Evolutionary conservation across 1,140 invertebrate species (phyloP).

Genomic region (Doryteuthis pealeii): DNA sequence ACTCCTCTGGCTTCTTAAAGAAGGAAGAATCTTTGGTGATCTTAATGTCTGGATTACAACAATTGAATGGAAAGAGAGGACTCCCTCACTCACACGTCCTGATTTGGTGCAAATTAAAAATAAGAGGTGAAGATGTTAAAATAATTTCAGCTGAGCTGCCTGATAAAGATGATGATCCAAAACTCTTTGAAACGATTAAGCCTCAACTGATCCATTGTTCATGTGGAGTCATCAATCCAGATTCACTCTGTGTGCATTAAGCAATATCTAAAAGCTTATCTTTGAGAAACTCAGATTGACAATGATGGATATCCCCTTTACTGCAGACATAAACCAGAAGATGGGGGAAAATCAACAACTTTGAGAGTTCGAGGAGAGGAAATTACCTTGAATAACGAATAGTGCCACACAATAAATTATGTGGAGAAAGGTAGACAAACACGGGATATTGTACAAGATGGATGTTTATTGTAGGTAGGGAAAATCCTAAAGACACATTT

Average conservation of each 20-base stretch:
- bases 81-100: neutral
- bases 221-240: neutral
- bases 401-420: neutral
- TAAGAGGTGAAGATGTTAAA: neutral
- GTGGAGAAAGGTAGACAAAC: neutral
- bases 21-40: neutral
- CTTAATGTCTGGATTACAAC: neutral
- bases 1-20: neutral
- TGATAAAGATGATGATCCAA: neutral
- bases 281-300: neutral
- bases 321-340: too few species aligned
- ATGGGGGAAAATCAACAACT: neutral
- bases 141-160: neutral
- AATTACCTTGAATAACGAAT: neutral
- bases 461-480: too few species aligned
- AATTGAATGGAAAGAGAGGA: neutral
- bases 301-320: neutral
- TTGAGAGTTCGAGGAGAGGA: neutral
- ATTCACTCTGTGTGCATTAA: neutral
- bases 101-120: neutral
- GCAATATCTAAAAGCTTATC: neutral
- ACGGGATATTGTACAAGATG: neutral
- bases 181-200: neutral
- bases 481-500: too few species aligned
- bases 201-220: neutral